Evolutionary conservation across 2,888 invertebrate species (phyloP).

Genomic region (Thereva nobilitata): DNA sequence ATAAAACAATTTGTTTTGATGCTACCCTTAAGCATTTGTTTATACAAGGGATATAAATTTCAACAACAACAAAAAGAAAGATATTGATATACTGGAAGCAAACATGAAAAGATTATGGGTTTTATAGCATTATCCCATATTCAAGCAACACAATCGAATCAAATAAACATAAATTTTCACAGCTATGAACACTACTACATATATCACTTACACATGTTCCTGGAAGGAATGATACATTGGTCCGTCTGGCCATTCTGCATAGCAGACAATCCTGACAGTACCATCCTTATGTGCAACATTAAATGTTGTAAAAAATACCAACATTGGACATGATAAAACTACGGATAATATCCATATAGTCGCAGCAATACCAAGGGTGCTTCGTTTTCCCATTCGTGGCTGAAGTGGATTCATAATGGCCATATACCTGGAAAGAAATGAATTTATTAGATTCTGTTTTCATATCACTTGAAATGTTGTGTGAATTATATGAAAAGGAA

Average conservation of each 20-base stretch:
- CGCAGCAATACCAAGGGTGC: slow-evolving; percentile 80
- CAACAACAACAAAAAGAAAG: too few relatives aligned
- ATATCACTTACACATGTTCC: slow-evolving; percentile 74
- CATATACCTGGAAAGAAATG: slow-evolving; percentile 74
- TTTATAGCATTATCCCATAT: neutral
- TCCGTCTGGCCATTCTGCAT: slow-evolving; percentile 84
- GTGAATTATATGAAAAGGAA: slow-evolving; percentile 12
- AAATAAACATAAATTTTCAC: neutral
- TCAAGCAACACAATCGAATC: neutral
- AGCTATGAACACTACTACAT: neutral
- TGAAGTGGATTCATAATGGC: slow-evolving; percentile 93
- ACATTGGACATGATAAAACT: slow-evolving; percentile 80
- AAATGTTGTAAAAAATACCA: slow-evolving; percentile 80
- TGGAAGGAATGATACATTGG: slow-evolving; percentile 69
- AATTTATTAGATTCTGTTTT: slow-evolving; percentile 9
- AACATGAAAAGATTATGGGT: too few relatives aligned
- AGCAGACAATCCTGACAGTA: slow-evolving; percentile 73
- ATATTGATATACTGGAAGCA: too few relatives aligned
- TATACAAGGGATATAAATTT: too few relatives aligned
- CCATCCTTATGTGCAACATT: slow-evolving; percentile 63
- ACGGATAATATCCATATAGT: slow-evolving; percentile 83
- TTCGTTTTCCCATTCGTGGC: slow-evolving; percentile 83
- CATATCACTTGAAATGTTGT: slow-evolving; percentile 6
- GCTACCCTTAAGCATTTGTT: too few relatives aligned
- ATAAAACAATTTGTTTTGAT: too few relatives aligned